phyloP scores from a whole-genome alignment of 2,797 vertebrate genomes.

The Characodon lateralis region DNA sequence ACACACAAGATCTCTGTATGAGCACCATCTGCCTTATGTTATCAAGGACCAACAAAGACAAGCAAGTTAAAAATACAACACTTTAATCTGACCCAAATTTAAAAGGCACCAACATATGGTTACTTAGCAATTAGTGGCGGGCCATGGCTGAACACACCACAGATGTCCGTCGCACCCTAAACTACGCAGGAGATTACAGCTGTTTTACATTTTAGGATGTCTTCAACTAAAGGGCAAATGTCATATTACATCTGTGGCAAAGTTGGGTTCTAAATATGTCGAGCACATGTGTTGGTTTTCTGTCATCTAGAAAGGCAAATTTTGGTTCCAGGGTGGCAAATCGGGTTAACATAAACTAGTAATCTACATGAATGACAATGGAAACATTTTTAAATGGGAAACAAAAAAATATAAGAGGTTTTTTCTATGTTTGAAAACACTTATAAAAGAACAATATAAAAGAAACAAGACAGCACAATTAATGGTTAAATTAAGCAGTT shows the following conservation, averaged over 20 bases:
- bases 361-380: neutral
- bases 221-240: slow-evolving; percentile 32
- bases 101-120: slow-evolving; percentile 32
- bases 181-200: slow-evolving; percentile 42
- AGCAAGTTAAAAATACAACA: slow-evolving; percentile 68
- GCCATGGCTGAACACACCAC: slow-evolving; percentile 5
- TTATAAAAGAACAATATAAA: slow-evolving; percentile 13
- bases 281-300: slow-evolving; percentile 16
- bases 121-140: slow-evolving; percentile 72
- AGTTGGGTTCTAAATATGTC: slow-evolving; percentile 42
- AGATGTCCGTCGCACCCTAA: slow-evolving; percentile 15
- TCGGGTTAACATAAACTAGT: neutral
- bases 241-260: slow-evolving; percentile 31
- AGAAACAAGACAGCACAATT: slow-evolving; percentile 47
- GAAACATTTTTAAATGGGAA: neutral
- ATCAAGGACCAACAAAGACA: slow-evolving; percentile 46
- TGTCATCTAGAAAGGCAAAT: slow-evolving; percentile 13
- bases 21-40: slow-evolving; percentile 45
- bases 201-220: slow-evolving; percentile 33
- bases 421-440: neutral
- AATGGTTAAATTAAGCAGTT: slow-evolving; percentile 46
- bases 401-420: neutral
- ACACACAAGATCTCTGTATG: slow-evolving; percentile 2
- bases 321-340: slow-evolving; percentile 15
- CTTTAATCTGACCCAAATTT: slow-evolving; percentile 55